Percentiles rank a stretch among this genome's conserved stretches.
Evolutionary conservation across 2,113 vertebrate species (phyloP).

Genomic region (Chloroceryle aenea): DNA sequence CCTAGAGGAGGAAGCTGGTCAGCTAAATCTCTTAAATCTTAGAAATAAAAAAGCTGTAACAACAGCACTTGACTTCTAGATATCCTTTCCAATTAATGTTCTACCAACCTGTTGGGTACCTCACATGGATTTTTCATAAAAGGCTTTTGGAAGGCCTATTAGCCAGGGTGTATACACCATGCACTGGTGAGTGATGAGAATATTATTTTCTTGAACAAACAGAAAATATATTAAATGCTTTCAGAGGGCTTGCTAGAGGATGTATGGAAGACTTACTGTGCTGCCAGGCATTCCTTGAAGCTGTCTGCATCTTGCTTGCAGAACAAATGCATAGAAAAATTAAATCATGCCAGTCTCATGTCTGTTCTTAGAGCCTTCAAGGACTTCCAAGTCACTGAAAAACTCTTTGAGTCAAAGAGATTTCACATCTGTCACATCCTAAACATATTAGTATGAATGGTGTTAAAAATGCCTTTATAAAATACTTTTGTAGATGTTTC

Average conservation of each 20-base stretch:
- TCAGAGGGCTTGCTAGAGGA: background rate
- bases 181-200: background rate
- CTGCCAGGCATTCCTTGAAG: background rate
- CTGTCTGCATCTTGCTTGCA: background rate
- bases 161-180: background rate
- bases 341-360: background rate
- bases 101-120: background rate
- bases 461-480: slow-evolving; percentile 22
- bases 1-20: background rate
- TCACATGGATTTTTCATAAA: background rate
- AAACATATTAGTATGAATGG: slow-evolving; percentile 37
- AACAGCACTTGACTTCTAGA: background rate
- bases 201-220: background rate
- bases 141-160: background rate
- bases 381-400: background rate
- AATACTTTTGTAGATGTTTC: slow-evolving; percentile 4
- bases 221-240: background rate
- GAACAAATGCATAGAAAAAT: background rate
- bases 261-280: background rate
- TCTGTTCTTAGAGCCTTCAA: background rate
- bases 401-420: slow-evolving; percentile 32
- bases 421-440: slow-evolving; percentile 26
- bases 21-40: background rate
- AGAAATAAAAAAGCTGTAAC: background rate
- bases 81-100: background rate